Conservation (phyloP, 2,113 vertebrate species). For the Fregetta grallaria region DNA sequence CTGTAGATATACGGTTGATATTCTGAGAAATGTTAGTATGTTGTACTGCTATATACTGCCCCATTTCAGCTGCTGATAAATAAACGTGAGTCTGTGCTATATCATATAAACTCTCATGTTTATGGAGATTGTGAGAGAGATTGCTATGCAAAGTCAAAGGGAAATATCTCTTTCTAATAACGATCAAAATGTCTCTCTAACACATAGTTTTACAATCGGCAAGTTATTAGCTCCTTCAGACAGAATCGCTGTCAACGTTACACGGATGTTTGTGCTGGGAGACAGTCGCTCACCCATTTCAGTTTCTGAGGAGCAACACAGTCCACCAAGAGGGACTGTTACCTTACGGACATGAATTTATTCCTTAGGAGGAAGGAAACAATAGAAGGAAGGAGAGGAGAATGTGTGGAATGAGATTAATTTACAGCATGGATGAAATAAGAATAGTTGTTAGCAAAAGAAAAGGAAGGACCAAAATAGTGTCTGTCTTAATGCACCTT, state of each 20-base stretch:
- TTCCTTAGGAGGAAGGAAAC: neutral
- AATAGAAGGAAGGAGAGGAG: neutral
- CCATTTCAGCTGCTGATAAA: neutral
- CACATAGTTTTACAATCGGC: neutral
- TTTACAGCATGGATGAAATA: fast-evolving
- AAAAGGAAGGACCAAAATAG: neutral
- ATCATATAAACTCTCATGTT: neutral
- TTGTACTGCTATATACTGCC: neutral
- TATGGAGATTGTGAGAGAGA: neutral
- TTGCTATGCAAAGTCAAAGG: neutral
- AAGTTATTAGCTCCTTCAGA: neutral
- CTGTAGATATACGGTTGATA: neutral
- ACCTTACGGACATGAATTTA: neutral
- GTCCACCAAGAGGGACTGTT: neutral
- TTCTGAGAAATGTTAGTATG: neutral
- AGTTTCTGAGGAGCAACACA: neutral
- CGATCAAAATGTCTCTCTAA: neutral
- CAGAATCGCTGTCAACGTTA: neutral
- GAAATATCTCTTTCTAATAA: neutral
- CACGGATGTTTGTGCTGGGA: neutral
- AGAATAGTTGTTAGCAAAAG: neutral
- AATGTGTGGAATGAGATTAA: neutral
- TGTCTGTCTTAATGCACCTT: neutral
- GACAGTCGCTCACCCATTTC: fast-evolving
- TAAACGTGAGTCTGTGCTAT: neutral